phyloP scores from a whole-genome alignment of 1,140 invertebrate species.

The Drosophila kepulauana region DNA sequence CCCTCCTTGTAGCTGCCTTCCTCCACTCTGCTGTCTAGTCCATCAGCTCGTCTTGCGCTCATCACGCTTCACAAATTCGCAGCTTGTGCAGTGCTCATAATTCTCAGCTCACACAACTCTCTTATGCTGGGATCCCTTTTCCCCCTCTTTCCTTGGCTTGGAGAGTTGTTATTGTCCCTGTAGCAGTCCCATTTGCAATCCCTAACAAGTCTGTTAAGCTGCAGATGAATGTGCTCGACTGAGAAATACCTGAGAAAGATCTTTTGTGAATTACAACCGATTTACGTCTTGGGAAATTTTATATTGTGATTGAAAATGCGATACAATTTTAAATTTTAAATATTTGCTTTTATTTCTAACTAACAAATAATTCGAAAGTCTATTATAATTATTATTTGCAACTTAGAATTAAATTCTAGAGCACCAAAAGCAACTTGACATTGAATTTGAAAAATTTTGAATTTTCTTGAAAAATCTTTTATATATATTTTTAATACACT shows the following conservation, averaged over 20 bases:
- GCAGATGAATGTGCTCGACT: neutral
- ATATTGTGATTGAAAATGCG: too few species aligned
- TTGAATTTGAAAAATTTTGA: too few species aligned
- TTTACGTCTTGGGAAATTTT: too few species aligned
- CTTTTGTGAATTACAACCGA: too few species aligned
- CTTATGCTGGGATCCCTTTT: neutral
- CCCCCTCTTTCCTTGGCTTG: neutral
- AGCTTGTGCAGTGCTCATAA: conserved; percentile 78
- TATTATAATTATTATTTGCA: too few species aligned
- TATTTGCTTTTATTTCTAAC: too few species aligned
- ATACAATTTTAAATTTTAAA: too few species aligned
- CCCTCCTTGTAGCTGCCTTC: conserved; percentile 5
- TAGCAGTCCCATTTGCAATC: conserved; percentile 42
- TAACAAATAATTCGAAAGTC: too few species aligned
- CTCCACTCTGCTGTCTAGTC: conserved; percentile 1
- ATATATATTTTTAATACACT: too few species aligned
- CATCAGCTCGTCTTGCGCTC: conserved; percentile 55
- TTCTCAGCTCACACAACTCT: conserved; percentile 48
- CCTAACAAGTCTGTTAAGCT: conserved; percentile 45
- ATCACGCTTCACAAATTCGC: conserved; percentile 82
- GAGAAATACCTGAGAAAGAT: neutral
- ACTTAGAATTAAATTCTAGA: too few species aligned
- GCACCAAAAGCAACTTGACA: too few species aligned
- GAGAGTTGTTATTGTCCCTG: conserved; percentile 13
- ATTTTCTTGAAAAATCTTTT: too few species aligned